Percentiles rank a stretch among this genome's conserved stretches.
These are phyloP conservation scores for Yoshiicerus persimilis DNA, from an alignment of 1,140 invertebrate species.

Conservation along the genomic window DNA sequence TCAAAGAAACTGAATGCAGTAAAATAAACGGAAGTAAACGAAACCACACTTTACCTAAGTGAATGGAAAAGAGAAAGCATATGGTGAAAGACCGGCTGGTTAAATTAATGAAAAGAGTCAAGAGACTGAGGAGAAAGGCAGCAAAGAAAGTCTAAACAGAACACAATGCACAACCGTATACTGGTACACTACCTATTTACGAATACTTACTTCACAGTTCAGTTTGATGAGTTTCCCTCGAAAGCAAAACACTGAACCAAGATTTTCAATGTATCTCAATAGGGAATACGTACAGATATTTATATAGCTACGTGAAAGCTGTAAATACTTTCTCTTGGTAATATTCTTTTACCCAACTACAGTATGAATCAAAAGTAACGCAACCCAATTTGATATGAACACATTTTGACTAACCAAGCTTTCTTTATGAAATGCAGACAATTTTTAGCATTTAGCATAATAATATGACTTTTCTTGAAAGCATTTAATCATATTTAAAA, in stretches of 20 bases:
- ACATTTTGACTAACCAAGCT: too few species aligned
- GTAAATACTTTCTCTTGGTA: background rate
- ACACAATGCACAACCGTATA: background rate
- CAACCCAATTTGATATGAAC: too few species aligned
- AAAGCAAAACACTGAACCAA: background rate
- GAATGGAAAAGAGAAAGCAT: background rate
- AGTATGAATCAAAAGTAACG: too few species aligned
- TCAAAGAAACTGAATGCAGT: background rate
- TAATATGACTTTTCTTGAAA: too few species aligned
- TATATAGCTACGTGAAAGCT: background rate
- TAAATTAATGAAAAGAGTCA: constrained; percentile 4
- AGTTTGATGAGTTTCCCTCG: background rate
- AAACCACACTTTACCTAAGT: background rate
- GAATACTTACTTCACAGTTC: too few species aligned
- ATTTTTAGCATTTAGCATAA: too few species aligned
- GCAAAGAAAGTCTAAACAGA: background rate
- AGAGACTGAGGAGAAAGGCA: background rate
- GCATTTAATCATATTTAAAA: too few species aligned
- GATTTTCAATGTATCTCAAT: background rate
- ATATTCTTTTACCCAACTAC: too few species aligned
- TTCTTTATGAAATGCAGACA: too few species aligned
- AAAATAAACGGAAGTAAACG: background rate
- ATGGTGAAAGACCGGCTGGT: background rate
- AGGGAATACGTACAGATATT: background rate
- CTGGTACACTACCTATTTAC: background rate